Evolutionary conservation across 2,113 vertebrate genomes (phyloP).

Genomic region (Noctilio leporinus): DNA sequence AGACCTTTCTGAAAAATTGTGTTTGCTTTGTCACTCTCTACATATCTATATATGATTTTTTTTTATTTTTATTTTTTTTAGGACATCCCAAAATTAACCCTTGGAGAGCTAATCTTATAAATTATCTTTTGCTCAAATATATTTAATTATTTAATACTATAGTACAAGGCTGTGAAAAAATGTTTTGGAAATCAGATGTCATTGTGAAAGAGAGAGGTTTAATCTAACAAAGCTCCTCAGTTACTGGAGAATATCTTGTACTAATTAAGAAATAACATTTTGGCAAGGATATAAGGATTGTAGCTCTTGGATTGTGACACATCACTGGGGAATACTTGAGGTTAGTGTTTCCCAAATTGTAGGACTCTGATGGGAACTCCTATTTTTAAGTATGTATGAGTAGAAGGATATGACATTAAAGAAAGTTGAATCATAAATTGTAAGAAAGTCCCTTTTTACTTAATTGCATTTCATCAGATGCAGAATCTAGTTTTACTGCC

Average conservation of each 20-base stretch:
- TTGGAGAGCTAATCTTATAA: not conserved
- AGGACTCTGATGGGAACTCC: not conserved
- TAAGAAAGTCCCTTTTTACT: not conserved
- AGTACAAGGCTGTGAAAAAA: not conserved
- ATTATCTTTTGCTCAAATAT: not conserved
- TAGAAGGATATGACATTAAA: not conserved
- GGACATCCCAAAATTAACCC: not conserved
- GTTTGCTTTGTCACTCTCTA: not conserved
- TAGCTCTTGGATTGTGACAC: not conserved
- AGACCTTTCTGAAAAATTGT: not conserved
- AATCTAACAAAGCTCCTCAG: not conserved
- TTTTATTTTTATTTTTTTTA: no score
- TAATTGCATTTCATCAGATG: not conserved
- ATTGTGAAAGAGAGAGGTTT: not conserved
- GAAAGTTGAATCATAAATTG: not conserved
- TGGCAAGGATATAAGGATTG: not conserved
- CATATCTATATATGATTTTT: not conserved
- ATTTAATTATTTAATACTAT: not conserved
- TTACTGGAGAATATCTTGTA: not conserved
- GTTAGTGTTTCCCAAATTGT: not conserved
- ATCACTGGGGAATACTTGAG: not conserved
- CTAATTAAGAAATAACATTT: not conserved
- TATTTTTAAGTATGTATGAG: not conserved
- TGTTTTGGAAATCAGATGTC: not conserved
- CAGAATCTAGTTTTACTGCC: not conserved